Percentiles rank a stretch among this genome's conserved stretches.
Conservation (phyloP, 2,797 vertebrate genomes). For the Chrysocyon brachyurus region DNA sequence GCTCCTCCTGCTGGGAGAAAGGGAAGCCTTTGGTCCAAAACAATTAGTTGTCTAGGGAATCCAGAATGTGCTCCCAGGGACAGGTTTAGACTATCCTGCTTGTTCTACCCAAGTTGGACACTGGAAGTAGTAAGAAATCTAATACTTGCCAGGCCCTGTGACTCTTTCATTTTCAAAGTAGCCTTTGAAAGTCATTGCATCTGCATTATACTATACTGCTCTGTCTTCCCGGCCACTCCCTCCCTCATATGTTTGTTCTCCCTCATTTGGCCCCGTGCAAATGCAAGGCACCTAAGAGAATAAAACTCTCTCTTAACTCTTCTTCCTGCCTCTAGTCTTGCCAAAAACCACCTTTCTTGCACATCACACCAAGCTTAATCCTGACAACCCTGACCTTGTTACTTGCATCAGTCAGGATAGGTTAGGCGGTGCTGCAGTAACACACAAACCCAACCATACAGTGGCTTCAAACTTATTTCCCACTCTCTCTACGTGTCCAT, state of each 20-base stretch:
- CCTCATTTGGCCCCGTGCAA: background rate
- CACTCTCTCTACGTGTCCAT: background rate
- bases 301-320: background rate
- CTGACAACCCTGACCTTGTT: background rate
- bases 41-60: background rate
- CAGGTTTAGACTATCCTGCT: background rate
- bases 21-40: background rate
- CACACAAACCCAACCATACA: background rate
- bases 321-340: background rate
- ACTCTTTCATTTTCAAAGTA: background rate
- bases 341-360: background rate
- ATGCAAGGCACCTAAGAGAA: too few relatives aligned
- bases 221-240: too few relatives aligned
- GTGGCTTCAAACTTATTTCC: background rate
- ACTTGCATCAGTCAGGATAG: background rate
- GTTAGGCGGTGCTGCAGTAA: background rate
- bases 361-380: background rate
- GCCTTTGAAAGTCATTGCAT: background rate
- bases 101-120: background rate
- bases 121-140: background rate
- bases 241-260: background rate
- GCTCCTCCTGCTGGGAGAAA: constrained; percentile 16
- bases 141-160: background rate
- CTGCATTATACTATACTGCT: too few relatives aligned
- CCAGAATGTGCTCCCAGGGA: background rate